These are phyloP conservation scores for Chymomyza caudatula DNA, from an alignment of 2,888 invertebrate genomes.

Conservation along the genomic window DNA sequence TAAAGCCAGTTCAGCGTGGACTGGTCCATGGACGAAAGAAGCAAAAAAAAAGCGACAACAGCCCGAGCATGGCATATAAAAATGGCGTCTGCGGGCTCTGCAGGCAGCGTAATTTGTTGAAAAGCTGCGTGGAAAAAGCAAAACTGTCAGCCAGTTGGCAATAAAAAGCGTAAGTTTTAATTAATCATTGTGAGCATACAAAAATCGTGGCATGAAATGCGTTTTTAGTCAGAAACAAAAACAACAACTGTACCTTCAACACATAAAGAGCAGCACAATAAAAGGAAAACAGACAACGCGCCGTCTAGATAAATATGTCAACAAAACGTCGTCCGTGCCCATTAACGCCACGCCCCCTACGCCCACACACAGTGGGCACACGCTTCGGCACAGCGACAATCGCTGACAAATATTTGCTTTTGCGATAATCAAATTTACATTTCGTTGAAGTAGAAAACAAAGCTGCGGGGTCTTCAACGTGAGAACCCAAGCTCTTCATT, in stretches of 20 bases:
- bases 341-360: not conserved
- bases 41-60: constrained; percentile 15
- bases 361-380: constrained; percentile 7
- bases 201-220: constrained; percentile 32
- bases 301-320: constrained; percentile 67
- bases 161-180: constrained; percentile 45
- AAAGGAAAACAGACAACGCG: constrained; percentile 42
- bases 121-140: constrained; percentile 49
- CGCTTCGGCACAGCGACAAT: constrained; percentile 16
- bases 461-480: constrained; percentile 7
- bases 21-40: not conserved
- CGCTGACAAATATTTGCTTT: constrained; percentile 59
- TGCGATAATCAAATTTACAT: constrained; percentile 71
- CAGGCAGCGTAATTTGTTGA: constrained; percentile 59
- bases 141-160: constrained; percentile 11
- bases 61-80: not conserved
- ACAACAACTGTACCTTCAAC: not conserved
- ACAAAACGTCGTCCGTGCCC: constrained; percentile 28
- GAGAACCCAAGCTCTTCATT: not conserved
- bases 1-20: constrained; percentile 32
- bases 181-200: constrained; percentile 44
- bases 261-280: constrained; percentile 6
- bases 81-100: constrained; percentile 20
- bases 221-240: constrained; percentile 24
- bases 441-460: constrained; percentile 48